Base-by-base conservation (phyloP, 2,888 invertebrate genomes). In the Bellardia pandia region DNA sequence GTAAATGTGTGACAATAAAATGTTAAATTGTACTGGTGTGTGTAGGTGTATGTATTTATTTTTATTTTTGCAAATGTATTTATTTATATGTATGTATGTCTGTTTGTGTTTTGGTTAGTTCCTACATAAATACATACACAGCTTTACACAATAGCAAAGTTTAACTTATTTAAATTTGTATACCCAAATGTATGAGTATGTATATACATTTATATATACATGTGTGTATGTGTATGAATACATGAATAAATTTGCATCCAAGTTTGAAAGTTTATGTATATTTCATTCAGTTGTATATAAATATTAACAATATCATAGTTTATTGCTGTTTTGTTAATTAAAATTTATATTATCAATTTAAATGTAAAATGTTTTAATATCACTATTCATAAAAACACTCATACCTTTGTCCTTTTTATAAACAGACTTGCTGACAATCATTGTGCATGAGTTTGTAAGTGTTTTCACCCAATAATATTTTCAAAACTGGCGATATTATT, bases 241-340 rank as follows among this genome's bases (percentile, higher is more conserved):
- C 16, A 51, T 23, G 33, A 40, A 40, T 37, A 37, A 37, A 37
- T 37, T 37, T 37, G 5, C 37, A 37, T 37, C 4, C 6, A 37
- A 3, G 37, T 3, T 37, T 37, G 14, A 53, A 33, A 56, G 8
- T 58, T 62, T 71, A 42, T 45, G 23, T 71, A 37, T 64, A 40
- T 83, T 76, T 69, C 51, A 45, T 76, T 76, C 33, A 48, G 16
- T 78, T 77, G 85, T 75, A 45, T 53, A 83, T 66, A 84, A 80
- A 86, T 84, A 84, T 80, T 80, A 86, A 84, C 60, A 84, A 77
- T 77, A 81, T 74, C 74, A 86, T 74, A 56, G 72, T 86, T 84
- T 81, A 81, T 80, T 64, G 72, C 45, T 84, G 78, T 87, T 77
- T 87, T 87, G 74, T 81, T 87, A 84, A 77, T 79, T 82, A 82